Evolutionary conservation across 1,140 invertebrate genomes (phyloP).

Genomic region (Danaus plexippus): DNA sequence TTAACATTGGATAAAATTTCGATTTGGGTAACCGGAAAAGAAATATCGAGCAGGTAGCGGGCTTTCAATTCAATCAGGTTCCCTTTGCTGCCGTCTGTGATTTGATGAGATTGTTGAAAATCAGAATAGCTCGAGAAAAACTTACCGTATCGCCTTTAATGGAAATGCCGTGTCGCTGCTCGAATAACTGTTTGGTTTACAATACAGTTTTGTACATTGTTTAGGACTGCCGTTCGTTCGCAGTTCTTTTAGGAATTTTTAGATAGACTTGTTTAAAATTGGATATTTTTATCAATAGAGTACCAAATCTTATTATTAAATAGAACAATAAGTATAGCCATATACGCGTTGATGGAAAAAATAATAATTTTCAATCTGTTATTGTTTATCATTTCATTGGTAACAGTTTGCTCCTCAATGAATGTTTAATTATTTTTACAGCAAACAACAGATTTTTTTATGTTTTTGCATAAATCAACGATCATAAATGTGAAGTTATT

Average conservation of each 20-base stretch:
- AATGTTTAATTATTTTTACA: no score
- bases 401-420: no score
- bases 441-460: no score
- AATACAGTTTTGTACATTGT: slow-evolving; percentile 21
- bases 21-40: slow-evolving; percentile 59
- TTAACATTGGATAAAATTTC: slow-evolving; percentile 65
- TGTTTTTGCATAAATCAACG: no score
- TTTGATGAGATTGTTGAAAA: slow-evolving; percentile 70
- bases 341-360: neutral
- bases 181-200: slow-evolving; percentile 31
- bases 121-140: slow-evolving; percentile 64
- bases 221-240: slow-evolving; percentile 2
- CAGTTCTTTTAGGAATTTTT: no score
- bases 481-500: neutral
- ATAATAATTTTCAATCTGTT: no score
- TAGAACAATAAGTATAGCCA: neutral
- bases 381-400: no score
- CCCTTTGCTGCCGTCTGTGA: slow-evolving; percentile 54
- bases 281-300: neutral
- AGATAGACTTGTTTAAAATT: slow-evolving; percentile 8
- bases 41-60: slow-evolving; percentile 60
- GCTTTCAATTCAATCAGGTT: slow-evolving; percentile 67
- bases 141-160: slow-evolving; percentile 52
- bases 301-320: no score
- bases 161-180: slow-evolving; percentile 54